These are phyloP conservation scores for Drosophila tsacasi DNA, from an alignment of 1,140 invertebrate species.

Conservation along the genomic window DNA sequence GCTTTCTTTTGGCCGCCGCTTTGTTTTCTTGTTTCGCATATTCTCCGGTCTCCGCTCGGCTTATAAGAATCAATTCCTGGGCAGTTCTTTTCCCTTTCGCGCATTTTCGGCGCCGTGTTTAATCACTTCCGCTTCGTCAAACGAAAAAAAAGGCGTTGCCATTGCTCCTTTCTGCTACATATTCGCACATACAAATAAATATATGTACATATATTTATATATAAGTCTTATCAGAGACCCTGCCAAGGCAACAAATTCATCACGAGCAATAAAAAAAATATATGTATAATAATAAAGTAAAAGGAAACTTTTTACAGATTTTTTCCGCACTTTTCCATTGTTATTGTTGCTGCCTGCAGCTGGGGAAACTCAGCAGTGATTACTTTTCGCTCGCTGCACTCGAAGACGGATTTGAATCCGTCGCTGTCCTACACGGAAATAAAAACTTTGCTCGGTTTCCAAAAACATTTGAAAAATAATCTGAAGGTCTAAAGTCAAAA, in stretches of 20 bases:
- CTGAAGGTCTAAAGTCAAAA: not conserved
- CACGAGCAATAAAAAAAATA: slow-evolving; percentile 2
- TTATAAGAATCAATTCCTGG: slow-evolving; percentile 59
- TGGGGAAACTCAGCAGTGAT: slow-evolving; percentile 72
- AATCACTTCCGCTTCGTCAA: slow-evolving; percentile 69
- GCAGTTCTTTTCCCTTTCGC: slow-evolving; percentile 24
- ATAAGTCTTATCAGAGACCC: slow-evolving; percentile 43
- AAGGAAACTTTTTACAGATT: slow-evolving; percentile 45
- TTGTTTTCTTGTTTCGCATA: slow-evolving; percentile 22
- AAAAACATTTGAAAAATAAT: not conserved
- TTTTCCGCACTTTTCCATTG: slow-evolving; percentile 15
- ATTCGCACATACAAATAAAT: not conserved
- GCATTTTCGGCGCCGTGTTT: slow-evolving; percentile 40
- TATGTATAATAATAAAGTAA: slow-evolving; percentile 2
- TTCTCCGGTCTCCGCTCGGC: not conserved
- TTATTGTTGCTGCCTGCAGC: slow-evolving; percentile 24
- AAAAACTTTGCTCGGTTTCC: not conserved
- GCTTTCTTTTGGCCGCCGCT: not conserved
- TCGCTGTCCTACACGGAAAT: slow-evolving; percentile 1
- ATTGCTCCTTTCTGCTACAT: slow-evolving; percentile 7
- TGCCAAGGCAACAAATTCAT: slow-evolving; percentile 42
- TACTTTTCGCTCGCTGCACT: slow-evolving; percentile 73
- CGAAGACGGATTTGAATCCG: slow-evolving; percentile 64
- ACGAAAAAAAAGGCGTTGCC: slow-evolving; percentile 56
- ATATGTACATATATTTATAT: not conserved